Evolutionary conservation across 1,140 invertebrate species (phyloP).

Genomic region (Drosophila subobscura): DNA sequence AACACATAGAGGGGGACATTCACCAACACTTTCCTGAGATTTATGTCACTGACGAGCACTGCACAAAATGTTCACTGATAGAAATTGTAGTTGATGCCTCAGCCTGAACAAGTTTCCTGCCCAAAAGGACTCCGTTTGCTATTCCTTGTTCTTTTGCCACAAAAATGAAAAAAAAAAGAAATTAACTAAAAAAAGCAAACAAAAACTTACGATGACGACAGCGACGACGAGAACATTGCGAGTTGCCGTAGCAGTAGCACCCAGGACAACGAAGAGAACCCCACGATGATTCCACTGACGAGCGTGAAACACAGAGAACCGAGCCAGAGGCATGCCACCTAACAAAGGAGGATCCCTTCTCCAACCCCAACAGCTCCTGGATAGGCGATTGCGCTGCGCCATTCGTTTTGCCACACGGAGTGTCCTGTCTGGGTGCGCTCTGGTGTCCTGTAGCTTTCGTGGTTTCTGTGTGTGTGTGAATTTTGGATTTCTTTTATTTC

Average conservation of each 20-base stretch:
- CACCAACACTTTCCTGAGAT: conserved; percentile 58
- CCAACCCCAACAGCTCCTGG: background rate
- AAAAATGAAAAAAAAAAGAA: background rate
- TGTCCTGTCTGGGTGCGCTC: conserved; percentile 48
- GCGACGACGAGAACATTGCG: conserved; percentile 44
- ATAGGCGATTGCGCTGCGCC: conserved; percentile 7
- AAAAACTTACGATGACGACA: conserved; percentile 62
- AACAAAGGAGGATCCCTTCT: conserved; percentile 42
- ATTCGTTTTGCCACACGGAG: conserved; percentile 47
- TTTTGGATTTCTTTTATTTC: conserved; percentile 76
- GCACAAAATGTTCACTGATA: conserved; percentile 30
- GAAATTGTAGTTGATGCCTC: conserved; percentile 8
- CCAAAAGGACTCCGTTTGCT: background rate
- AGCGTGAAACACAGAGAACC: conserved; percentile 33
- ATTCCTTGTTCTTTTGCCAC: conserved; percentile 1
- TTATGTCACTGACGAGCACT: conserved; percentile 67
- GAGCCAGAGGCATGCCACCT: conserved; percentile 24
- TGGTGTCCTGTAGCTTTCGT: conserved; percentile 28
- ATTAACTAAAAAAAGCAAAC: conserved; percentile 6
- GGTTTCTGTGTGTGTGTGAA: conserved; percentile 63
- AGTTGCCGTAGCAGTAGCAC: conserved; percentile 21
- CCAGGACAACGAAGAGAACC: conserved; percentile 10
- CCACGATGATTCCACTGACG: conserved; percentile 66
- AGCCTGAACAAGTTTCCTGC: too few relatives aligned
- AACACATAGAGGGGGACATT: conserved; percentile 23